phyloP scores from a whole-genome alignment of 2,888 invertebrate species.

The Deroplatys truncata region DNA sequence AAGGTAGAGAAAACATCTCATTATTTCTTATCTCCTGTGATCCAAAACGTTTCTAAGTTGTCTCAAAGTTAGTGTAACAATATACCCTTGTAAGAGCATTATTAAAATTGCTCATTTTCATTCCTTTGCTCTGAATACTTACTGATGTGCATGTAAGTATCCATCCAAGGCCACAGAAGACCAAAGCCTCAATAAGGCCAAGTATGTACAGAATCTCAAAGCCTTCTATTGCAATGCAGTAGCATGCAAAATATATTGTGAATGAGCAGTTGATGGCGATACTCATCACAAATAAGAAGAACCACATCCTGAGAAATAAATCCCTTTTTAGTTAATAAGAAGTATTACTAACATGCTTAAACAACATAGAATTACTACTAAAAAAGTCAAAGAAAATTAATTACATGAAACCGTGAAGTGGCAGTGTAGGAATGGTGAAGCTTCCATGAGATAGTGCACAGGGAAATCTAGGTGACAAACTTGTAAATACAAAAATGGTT shows the following conservation, averaged over 20 bases:
- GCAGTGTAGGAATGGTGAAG: too few relatives aligned
- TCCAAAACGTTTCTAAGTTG: too few relatives aligned
- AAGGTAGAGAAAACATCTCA: too few relatives aligned
- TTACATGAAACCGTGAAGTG: too few relatives aligned
- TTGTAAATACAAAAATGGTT: too few relatives aligned
- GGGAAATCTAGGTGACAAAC: too few relatives aligned
- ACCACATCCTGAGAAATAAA: constrained; percentile 72
- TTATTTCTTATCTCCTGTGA: too few relatives aligned
- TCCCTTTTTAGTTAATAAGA: not conserved
- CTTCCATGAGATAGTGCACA: too few relatives aligned
- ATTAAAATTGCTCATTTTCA: not conserved
- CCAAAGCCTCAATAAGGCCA: constrained; percentile 74
- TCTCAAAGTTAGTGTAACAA: too few relatives aligned
- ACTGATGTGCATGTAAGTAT: constrained; percentile 85
- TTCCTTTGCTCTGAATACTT: constrained; percentile 41
- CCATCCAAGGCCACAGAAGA: constrained; percentile 83
- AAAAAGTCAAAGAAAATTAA: too few relatives aligned
- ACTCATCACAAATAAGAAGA: constrained; percentile 83
- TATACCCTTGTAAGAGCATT: too few relatives aligned
- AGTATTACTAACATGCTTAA: not conserved
- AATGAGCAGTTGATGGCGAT: constrained; percentile 84
- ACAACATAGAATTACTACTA: not conserved
- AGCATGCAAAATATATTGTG: constrained; percentile 83
- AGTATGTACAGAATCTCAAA: constrained; percentile 81
- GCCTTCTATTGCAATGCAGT: constrained; percentile 78